Evolutionary conservation across 1,140 invertebrate species (phyloP), one percentile per base, ranked within the genome.

Genomic region (Aphis gossypii): DNA sequence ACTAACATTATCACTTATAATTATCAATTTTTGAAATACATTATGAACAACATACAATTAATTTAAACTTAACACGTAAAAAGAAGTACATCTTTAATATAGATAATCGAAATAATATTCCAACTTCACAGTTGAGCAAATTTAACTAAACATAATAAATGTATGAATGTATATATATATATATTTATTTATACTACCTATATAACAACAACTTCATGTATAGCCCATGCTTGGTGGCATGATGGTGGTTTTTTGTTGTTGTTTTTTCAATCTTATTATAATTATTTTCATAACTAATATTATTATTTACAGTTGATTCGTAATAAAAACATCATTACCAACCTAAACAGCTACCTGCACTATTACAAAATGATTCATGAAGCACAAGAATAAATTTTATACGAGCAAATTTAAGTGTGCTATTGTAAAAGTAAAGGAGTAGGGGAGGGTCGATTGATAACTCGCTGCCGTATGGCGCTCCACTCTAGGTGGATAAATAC

Each of bases 371-470:
- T 38, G 35, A 90, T 41, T n/a, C 48, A 76, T 18, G 21, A 92
- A 92, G 68, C 90, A 92, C 90, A 30, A 92, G 25, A 92, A 92
- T 92, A 92, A 92, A 76, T 92, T 82, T 83, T n/a, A 41, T 76
- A 18, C 25, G 20, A 76, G 38, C 68, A 82, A 92, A 92, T 76
- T 82, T 82, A 92, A 23, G 44, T n/a, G 90, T 92, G 20, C 60
- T 83, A 35, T 83, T 48, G 38, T 46, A 51, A 48, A 35, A 90
- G 41, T 46, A 30, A n/a, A n/a, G 44, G 41, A 4, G 76, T 82
- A 82, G 4, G 38, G 38, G 8, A 21, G 2, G 21, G 7, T 21
- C 9, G 38, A 41, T 9, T 41, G 9, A 84, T 25, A 23, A 35
- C 35, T 93, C 82, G 92, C 92, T 93, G 48, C 92, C 76, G 82